Evolutionary conservation across 2,113 vertebrate species (phyloP).

Genomic region (Chrysochloris asiatica): DNA sequence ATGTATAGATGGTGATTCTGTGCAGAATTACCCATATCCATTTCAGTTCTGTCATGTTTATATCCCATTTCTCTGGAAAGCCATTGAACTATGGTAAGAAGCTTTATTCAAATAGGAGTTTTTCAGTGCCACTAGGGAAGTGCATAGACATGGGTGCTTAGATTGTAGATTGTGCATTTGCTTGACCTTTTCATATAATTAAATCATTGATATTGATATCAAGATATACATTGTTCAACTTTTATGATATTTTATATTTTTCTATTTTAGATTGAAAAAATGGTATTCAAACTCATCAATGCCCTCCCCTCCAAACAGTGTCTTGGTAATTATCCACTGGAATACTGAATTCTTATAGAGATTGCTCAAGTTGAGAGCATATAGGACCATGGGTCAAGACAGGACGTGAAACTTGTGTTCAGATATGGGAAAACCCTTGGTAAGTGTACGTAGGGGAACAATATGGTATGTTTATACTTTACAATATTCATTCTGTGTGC

Average conservation of each 20-base stretch:
- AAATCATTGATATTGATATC: background rate
- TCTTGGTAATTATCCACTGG: background rate
- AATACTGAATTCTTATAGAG: rapidly evolving
- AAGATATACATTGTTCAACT: background rate
- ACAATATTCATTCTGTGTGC: too few species aligned
- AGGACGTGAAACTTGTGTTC: background rate
- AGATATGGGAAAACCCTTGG: background rate
- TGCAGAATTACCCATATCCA: rapidly evolving
- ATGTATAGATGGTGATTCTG: rapidly evolving
- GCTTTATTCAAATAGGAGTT: background rate
- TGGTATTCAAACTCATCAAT: too few species aligned
- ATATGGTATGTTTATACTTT: too few species aligned
- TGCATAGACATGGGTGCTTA: rapidly evolving
- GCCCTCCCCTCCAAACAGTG: rapidly evolving
- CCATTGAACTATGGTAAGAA: background rate
- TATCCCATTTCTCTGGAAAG: background rate
- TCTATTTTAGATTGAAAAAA: background rate
- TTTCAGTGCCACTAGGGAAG: rapidly evolving
- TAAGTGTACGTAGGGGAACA: background rate
- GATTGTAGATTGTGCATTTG: rapidly evolving
- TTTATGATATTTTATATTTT: background rate
- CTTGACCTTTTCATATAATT: rapidly evolving
- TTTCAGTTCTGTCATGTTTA: background rate
- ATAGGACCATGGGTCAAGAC: rapidly evolving
- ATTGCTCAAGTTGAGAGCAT: rapidly evolving